A percentile compares a stretch with the other conserved stretches of the same genome.
These are phyloP conservation scores for Merluccius polli DNA, from an alignment of 2,797 vertebrate species.

Conservation along the genomic window DNA sequence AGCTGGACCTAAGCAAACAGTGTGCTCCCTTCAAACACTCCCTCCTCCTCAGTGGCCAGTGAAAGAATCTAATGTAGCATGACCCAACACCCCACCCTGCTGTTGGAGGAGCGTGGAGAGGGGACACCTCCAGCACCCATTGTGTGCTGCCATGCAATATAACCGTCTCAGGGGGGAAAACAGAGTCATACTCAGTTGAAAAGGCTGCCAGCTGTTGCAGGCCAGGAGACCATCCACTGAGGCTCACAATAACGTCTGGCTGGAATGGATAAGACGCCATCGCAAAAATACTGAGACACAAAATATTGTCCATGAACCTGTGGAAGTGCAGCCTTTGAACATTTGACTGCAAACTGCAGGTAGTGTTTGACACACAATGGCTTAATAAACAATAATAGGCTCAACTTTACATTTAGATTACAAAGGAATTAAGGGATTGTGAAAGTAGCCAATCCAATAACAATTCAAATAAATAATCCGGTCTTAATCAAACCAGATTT, in stretches of 20 bases:
- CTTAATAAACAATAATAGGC: background rate
- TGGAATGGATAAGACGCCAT: constrained; percentile 35
- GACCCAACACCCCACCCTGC: constrained; percentile 55
- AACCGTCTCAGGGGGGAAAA: constrained; percentile 57
- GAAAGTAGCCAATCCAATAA: background rate
- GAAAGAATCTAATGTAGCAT: constrained; percentile 60
- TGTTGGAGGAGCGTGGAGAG: constrained; percentile 33
- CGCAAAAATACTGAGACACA: constrained; percentile 15
- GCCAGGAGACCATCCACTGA: constrained; percentile 63
- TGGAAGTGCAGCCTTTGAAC: background rate
- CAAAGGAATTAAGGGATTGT: background rate
- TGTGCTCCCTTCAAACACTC: constrained; percentile 46
- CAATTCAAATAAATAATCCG: background rate
- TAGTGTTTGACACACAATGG: background rate
- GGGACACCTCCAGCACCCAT: constrained; percentile 52
- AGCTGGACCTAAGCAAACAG: constrained; percentile 57
- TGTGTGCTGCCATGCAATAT: constrained; percentile 58
- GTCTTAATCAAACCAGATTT: constrained; percentile 2
- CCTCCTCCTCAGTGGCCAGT: constrained; percentile 45
- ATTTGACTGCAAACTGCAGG: background rate
- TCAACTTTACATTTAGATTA: background rate
- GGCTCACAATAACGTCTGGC: constrained; percentile 37
- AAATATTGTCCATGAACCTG: constrained; percentile 10
- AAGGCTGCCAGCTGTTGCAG: constrained; percentile 70
- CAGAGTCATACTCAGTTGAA: constrained; percentile 54